Evolutionary conservation across 2,888 invertebrate genomes (phyloP).

Genomic region (Nomada flava): DNA sequence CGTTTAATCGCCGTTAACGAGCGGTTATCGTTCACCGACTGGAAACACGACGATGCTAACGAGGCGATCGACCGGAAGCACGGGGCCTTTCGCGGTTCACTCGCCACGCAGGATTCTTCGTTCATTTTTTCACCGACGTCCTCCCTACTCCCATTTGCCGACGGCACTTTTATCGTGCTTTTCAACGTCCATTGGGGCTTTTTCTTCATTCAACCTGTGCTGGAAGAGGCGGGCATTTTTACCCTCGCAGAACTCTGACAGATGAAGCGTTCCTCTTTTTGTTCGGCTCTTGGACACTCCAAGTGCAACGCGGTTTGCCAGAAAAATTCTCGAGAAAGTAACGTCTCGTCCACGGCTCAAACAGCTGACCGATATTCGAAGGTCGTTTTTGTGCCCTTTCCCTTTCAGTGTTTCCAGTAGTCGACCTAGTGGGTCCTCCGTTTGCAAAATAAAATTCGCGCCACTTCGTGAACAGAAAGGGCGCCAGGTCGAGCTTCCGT

Average conservation of each 20-base stretch:
- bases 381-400: conserved; percentile 32
- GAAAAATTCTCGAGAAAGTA: background rate
- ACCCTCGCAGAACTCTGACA: too few species aligned
- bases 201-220: background rate
- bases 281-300: too few species aligned
- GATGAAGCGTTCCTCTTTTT: too few species aligned
- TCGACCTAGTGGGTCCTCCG: conserved; percentile 7
- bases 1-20: conserved; percentile 82
- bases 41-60: conserved; percentile 80
- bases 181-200: conserved; percentile 2
- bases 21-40: conserved; percentile 80
- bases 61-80: conserved; percentile 79
- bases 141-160: background rate
- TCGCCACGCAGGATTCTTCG: conserved; percentile 57
- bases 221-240: too few species aligned
- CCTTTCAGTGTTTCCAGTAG: conserved; percentile 41
- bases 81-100: conserved; percentile 64
- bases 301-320: too few species aligned
- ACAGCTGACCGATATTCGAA: conserved; percentile 55
- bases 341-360: background rate
- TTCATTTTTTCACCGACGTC: conserved; percentile 39
- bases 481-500: conserved; percentile 66
- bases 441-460: conserved; percentile 58
- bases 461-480: conserved; percentile 45
- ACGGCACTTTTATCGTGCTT: conserved; percentile 26